Percentiles rank a stretch among this genome's conserved stretches.
phyloP scores from a whole-genome alignment of 2,888 invertebrate genomes.

The Theodoxus fluviatilis region DNA sequence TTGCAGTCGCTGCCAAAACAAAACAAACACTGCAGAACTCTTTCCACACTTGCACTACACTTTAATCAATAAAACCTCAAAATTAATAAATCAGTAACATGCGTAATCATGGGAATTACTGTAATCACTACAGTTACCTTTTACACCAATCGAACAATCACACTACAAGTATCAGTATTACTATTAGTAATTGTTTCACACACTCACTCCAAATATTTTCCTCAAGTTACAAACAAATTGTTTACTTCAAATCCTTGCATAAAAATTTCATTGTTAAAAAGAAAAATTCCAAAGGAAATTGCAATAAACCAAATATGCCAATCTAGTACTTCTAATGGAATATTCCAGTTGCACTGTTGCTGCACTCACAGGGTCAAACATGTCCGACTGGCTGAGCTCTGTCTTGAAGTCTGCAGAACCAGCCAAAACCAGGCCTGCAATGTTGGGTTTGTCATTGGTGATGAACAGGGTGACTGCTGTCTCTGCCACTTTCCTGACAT shows the following conservation, averaged over 20 bases:
- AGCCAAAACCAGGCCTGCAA: constrained; percentile 95
- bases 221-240: neutral
- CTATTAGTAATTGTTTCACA: too few species aligned
- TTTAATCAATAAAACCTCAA: too few species aligned
- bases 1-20: constrained; percentile 82
- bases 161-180: too few species aligned
- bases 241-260: neutral
- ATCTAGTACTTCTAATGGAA: neutral
- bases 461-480: constrained; percentile 97
- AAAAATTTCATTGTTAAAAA: neutral
- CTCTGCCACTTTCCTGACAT: constrained; percentile 97
- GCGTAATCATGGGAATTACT: too few species aligned
- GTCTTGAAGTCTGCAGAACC: constrained; percentile 99
- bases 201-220: neutral
- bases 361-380: constrained; percentile 91
- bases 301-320: neutral
- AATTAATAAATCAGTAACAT: too few species aligned
- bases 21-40: too few species aligned
- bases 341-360: neutral
- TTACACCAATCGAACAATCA: too few species aligned
- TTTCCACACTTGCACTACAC: too few species aligned
- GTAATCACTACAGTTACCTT: too few species aligned
- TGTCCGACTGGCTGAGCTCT: constrained; percentile 98
- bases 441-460: constrained; percentile 95
- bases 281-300: too few species aligned